Conservation (phyloP, 2,113 vertebrate species). For the Cisticola juncidis region DNA sequence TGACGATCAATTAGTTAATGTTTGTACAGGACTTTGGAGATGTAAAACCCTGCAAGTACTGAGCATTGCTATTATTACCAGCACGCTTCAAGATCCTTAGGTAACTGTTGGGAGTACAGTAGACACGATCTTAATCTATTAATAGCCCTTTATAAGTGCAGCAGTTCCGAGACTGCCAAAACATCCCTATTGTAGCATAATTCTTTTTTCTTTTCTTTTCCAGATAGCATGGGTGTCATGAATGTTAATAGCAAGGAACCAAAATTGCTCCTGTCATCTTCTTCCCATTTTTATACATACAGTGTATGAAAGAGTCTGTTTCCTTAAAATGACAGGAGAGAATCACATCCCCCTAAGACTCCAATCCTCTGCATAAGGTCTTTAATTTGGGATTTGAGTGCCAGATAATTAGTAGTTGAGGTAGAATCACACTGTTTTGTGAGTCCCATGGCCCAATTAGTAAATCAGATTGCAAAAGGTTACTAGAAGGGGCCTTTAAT, state of each 20-base stretch:
- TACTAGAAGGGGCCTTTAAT: background rate
- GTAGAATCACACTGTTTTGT: slow-evolving; percentile 13
- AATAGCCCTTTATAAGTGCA: slow-evolving; percentile 40
- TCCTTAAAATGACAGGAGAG: slow-evolving; percentile 4
- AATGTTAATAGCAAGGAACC: slow-evolving; percentile 27
- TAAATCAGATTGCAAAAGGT: slow-evolving; percentile 36
- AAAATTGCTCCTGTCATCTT: slow-evolving; percentile 50
- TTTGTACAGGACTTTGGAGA: slow-evolving; percentile 38
- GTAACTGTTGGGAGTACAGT: slow-evolving; percentile 46
- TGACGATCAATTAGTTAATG: slow-evolving; percentile 59
- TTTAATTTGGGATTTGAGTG: slow-evolving; percentile 38
- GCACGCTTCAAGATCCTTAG: slow-evolving; percentile 43
- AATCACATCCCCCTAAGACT: background rate
- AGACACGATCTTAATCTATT: slow-evolving; percentile 63
- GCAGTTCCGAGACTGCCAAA: slow-evolving; percentile 49
- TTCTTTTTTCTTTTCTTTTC: background rate
- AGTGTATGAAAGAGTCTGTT: slow-evolving; percentile 6
- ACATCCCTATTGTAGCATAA: slow-evolving; percentile 34
- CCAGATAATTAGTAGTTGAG: slow-evolving; percentile 32
- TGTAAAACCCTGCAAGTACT: slow-evolving; percentile 20
- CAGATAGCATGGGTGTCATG: slow-evolving; percentile 20
- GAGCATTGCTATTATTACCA: background rate
- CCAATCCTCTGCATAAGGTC: background rate
- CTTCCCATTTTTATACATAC: background rate
- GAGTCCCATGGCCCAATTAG: slow-evolving; percentile 25